Percentiles rank a stretch among this genome's conserved stretches.
phyloP scores from a whole-genome alignment of 2,888 invertebrate genomes.

The Allacma fusca region DNA sequence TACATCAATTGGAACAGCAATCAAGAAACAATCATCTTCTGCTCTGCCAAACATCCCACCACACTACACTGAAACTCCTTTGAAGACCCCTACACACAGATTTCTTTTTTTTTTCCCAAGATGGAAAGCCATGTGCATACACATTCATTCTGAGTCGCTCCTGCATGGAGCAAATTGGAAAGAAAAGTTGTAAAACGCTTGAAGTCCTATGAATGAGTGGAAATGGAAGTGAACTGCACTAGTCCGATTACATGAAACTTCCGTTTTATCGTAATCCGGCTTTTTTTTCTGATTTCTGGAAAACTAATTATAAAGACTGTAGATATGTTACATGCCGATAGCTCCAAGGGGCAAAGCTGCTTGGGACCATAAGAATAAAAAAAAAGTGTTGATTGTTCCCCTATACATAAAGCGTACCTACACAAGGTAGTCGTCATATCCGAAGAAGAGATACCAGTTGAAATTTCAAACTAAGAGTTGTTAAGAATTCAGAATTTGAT shows the following conservation, averaged over 20 bases:
- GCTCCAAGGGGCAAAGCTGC: neutral
- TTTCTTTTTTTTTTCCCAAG: no score
- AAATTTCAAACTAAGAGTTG: constrained; percentile 3
- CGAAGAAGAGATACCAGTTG: neutral
- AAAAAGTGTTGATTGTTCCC: constrained; percentile 2
- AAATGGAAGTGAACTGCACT: neutral
- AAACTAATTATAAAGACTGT: constrained; percentile 7
- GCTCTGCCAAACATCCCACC: constrained; percentile 1
- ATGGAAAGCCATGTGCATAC: no score
- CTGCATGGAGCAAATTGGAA: no score
- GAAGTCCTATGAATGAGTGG: neutral
- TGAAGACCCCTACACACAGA: neutral
- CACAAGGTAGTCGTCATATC: neutral
- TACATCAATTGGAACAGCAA: constrained; percentile 5
- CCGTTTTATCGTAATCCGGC: neutral
- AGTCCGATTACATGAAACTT: neutral
- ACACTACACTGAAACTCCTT: neutral
- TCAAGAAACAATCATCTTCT: constrained; percentile 4
- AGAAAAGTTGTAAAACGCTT: constrained; percentile 10
- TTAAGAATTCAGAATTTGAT: no score
- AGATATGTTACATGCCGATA: neutral
- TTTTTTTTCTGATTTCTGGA: neutral
- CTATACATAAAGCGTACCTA: neutral
- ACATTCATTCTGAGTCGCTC: no score
- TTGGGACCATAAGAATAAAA: neutral